A percentile compares a stretch with the other conserved stretches of the same genome.
phyloP scores from a whole-genome alignment of 2,113 vertebrate genomes.

The Xenus cinereus region DNA sequence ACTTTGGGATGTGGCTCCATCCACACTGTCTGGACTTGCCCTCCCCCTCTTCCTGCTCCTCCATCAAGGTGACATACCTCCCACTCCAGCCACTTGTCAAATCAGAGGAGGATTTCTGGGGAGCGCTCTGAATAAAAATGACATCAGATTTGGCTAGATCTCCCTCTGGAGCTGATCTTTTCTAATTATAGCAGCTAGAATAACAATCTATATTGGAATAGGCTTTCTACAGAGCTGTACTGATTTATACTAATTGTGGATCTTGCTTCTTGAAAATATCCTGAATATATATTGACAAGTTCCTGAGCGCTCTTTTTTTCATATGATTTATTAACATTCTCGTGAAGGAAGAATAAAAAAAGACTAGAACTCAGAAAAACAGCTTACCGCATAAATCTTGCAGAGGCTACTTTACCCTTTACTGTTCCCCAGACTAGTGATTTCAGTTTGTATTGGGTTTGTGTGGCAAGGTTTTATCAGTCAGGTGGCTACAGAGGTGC shows the following conservation, averaged over 20 bases:
- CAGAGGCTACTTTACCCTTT: not conserved
- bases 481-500: not conserved
- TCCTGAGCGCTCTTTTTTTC: not conserved
- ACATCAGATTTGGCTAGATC: not conserved
- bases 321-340: not conserved
- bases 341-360: not conserved
- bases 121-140: not conserved
- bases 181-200: not conserved
- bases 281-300: not conserved
- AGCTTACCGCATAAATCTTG: not conserved
- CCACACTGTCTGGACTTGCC: accelerated
- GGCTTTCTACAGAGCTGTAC: not conserved
- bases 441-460: not conserved
- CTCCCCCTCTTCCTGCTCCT: not conserved
- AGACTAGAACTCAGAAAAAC: not conserved
- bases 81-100: not conserved
- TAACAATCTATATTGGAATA: not conserved
- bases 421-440: not conserved
- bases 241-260: not conserved
- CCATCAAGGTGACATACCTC: not conserved
- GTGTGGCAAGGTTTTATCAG: not conserved
- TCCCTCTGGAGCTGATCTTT: not conserved
- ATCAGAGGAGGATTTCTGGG: not conserved
- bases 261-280: not conserved
- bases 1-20: not conserved